phyloP scores from a whole-genome alignment of 2,797 vertebrate species.

The Xyrichtys novacula region DNA sequence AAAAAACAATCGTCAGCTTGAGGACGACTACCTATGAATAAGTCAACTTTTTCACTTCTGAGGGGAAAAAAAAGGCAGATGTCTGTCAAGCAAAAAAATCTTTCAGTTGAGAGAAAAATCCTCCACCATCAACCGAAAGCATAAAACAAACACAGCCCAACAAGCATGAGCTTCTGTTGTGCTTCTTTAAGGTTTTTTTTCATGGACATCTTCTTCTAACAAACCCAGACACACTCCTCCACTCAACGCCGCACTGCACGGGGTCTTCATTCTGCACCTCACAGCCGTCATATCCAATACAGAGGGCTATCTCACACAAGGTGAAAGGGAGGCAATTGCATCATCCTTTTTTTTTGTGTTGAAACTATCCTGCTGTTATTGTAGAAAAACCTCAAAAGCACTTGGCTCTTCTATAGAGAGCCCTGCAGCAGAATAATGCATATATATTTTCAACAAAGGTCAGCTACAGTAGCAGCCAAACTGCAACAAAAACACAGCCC shows the following conservation, averaged over 20 bases:
- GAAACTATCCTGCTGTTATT: conserved; percentile 25
- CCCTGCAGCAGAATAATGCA: conserved; percentile 13
- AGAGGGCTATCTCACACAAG: conserved; percentile 56
- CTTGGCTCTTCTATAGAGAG: conserved; percentile 14
- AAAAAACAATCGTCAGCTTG: conserved; percentile 32
- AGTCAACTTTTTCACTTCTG: conserved; percentile 48
- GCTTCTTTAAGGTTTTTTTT: conserved; percentile 52
- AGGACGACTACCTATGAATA: conserved; percentile 46
- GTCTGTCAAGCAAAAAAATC: conserved; percentile 31
- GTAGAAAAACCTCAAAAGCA: conserved; percentile 47
- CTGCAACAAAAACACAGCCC: conserved; percentile 11
- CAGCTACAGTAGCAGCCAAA: conserved; percentile 5
- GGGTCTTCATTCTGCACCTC: conserved; percentile 57
- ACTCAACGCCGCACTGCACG: conserved; percentile 36
- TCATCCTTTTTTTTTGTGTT: conserved; percentile 41
- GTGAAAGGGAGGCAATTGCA: conserved; percentile 46
- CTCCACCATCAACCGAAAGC: conserved; percentile 42
- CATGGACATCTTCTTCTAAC: conserved; percentile 73
- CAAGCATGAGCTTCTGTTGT: conserved; percentile 46
- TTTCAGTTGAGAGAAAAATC: conserved; percentile 40
- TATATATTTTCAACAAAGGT: conserved; percentile 23
- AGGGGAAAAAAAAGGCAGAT: conserved; percentile 44
- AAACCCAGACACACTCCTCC: conserved; percentile 45
- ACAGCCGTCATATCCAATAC: conserved; percentile 50
- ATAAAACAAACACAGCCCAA: conserved; percentile 63